Evolutionary conservation across 2,113 vertebrate species (phyloP).

Genomic region (Nestor notabilis): DNA sequence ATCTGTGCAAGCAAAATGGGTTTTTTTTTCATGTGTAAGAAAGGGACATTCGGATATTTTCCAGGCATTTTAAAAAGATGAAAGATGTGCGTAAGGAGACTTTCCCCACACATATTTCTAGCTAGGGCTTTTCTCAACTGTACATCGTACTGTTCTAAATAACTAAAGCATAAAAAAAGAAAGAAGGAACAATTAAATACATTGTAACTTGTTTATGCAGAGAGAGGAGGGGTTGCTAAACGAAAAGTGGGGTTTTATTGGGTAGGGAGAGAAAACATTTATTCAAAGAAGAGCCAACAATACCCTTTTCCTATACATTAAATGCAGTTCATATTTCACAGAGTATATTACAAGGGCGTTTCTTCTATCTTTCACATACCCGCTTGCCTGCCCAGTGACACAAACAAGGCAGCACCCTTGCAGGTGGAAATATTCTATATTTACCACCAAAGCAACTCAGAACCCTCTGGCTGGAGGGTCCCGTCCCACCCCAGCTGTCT

Average conservation of each 20-base stretch:
- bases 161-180: background rate
- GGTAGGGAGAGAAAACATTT: background rate
- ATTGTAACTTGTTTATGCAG: background rate
- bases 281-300: conserved; percentile 12
- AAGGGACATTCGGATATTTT: background rate
- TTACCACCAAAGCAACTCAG: background rate
- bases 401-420: background rate
- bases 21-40: background rate
- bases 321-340: conserved; percentile 22
- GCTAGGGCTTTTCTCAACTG: background rate
- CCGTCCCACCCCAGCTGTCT: background rate
- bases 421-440: background rate
- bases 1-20: background rate
- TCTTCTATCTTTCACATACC: background rate
- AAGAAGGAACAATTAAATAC: conserved; percentile 19
- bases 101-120: background rate
- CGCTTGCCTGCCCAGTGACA: background rate
- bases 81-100: background rate
- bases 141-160: background rate
- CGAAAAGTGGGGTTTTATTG: background rate
- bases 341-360: conserved; percentile 15
- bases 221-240: conserved; percentile 12
- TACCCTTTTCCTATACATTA: conserved; percentile 38
- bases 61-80: background rate
- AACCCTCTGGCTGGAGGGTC: background rate